Evolutionary conservation across 2,888 invertebrate species (phyloP), one percentile per base, ranked within the genome.

Genomic region (Dendrolimus pini): DNA sequence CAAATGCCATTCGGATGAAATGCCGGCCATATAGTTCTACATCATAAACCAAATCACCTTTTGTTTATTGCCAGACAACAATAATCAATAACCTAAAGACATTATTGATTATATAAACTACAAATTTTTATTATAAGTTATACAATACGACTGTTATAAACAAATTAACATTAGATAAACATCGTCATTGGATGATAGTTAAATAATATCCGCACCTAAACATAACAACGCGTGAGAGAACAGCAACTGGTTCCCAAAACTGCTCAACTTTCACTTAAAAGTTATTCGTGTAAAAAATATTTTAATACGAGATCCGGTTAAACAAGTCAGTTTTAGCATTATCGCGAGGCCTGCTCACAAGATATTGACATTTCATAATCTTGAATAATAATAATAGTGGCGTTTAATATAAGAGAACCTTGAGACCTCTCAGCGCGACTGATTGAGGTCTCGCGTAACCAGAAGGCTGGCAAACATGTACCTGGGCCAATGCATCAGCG

Each of bases 181-280:
- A 66, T 66, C 72, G 75, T 82, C 75, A 79, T 74, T 75, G 9
- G 12, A 9, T 47, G 9, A 12, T 73, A 82, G 85, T 89, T 89
- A 77, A 82, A 84, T 87, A 85, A 89, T 78, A 73, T 73, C 62
- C 67, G 63, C 61, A 58, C 9, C 47, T 65, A 69, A 74, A 64
- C 76, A 76, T 79, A 81, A 81, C 71, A 73, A 61, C 65, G 64
- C 72, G 80, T 78, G 83, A 78, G 81, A 83, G 78, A 78, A 68
- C 66, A 61, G 62, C 64, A 62, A 78, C 83, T 68, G 82, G 84
- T 85, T 82, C 63, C 66, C 69, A 75, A 77, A 83, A 80, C 77
- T 79, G 77, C 64, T 65, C 62, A 66, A 87, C 89, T 89, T 89
- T 89, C 89, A 86, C 89, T 83, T 62, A 59, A 64, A 68, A 61